phyloP scores from a whole-genome alignment of 2,113 vertebrate species.

The Myanophis thanlyinensis region DNA sequence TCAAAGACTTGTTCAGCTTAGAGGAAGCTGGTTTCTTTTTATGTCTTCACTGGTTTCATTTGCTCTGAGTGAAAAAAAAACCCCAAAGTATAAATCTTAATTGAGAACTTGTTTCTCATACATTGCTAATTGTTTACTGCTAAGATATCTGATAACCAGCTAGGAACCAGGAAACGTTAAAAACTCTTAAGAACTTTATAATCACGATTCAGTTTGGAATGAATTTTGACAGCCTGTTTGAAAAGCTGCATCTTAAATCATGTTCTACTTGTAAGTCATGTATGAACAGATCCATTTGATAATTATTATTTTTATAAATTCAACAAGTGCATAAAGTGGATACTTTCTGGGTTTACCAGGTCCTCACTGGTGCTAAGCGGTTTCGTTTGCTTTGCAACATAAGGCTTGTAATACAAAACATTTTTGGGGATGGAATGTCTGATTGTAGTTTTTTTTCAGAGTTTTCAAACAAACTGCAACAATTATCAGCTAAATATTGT shows the following conservation, averaged over 20 bases:
- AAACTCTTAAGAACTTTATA: too few species aligned
- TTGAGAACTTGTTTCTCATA: neutral
- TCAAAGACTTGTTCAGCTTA: neutral
- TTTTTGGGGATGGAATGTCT: neutral
- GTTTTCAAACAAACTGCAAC: neutral
- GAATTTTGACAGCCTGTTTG: too few species aligned
- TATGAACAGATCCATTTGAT: too few species aligned
- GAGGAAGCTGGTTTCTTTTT: neutral
- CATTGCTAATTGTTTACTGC: neutral
- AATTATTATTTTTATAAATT: too few species aligned
- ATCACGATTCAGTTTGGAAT: too few species aligned
- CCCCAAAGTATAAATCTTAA: neutral
- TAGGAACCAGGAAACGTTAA: too few species aligned
- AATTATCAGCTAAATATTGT: neutral
- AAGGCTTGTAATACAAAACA: neutral
- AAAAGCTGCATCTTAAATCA: too few species aligned
- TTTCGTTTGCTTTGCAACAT: neutral
- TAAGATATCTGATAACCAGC: neutral
- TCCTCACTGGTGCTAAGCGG: neutral
- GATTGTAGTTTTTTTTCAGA: neutral
- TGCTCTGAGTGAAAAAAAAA: neutral
- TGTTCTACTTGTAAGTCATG: too few species aligned
- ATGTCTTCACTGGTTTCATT: neutral
- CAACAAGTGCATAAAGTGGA: neutral
- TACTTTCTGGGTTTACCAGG: neutral